Evolutionary conservation across 2,888 invertebrate species (phyloP).

Genomic region (Caenorhabditis japonica): DNA sequence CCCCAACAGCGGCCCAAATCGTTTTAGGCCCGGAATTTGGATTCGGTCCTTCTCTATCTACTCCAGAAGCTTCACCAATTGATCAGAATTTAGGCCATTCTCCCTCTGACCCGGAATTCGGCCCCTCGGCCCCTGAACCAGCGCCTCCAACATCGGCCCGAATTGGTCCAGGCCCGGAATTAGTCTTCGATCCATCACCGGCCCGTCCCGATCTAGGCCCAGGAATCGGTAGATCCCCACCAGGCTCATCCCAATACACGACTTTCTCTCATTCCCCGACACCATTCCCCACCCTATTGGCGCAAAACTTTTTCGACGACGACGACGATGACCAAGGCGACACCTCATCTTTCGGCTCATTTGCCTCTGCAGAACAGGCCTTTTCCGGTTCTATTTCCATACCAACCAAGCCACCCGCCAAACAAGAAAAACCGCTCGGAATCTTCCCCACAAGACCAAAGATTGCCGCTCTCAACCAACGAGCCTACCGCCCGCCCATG

Average conservation of each 20-base stretch:
- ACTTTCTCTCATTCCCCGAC: not conserved
- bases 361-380: slow-evolving; percentile 7
- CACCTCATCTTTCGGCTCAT: slow-evolving; percentile 23
- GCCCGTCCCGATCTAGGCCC: too few relatives aligned
- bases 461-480: slow-evolving; percentile 11
- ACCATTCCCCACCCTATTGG: slow-evolving; percentile 15
- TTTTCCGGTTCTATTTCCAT: slow-evolving; percentile 2
- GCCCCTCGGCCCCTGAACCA: too few relatives aligned
- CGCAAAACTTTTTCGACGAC: slow-evolving; percentile 18
- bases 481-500: slow-evolving; percentile 34
- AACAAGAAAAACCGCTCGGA: not conserved
- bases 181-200: too few relatives aligned
- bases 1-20: not conserved
- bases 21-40: too few relatives aligned
- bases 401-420: not conserved
- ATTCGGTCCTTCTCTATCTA: too few relatives aligned
- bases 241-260: slow-evolving; percentile 5
- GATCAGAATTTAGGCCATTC: too few relatives aligned
- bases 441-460: slow-evolving; percentile 34
- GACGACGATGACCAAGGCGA: not conserved
- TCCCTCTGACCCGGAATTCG: too few relatives aligned
- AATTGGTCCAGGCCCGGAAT: too few relatives aligned
- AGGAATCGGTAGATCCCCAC: slow-evolving; percentile 23
- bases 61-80: too few relatives aligned
- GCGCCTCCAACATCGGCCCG: too few relatives aligned